Evolutionary conservation across 2,888 invertebrate species (phyloP).

Genomic region (Hirtodrosophila cameraria): DNA sequence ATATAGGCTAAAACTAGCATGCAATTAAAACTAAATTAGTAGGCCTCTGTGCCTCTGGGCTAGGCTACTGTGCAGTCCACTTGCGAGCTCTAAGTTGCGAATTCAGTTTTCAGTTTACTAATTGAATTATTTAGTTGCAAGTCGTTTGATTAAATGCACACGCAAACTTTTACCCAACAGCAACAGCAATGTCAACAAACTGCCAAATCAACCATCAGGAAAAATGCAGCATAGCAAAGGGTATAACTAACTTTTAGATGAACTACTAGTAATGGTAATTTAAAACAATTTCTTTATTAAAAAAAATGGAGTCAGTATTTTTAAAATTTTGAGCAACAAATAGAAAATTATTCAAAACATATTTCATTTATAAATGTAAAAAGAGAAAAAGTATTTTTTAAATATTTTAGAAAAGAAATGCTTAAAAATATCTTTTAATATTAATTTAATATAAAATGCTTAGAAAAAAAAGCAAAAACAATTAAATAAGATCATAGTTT

Average conservation of each 20-base stretch:
- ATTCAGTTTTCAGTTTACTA: slow-evolving; percentile 59
- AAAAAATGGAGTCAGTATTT: no score
- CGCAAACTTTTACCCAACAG: slow-evolving; percentile 33
- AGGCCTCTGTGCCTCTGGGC: slow-evolving; percentile 66
- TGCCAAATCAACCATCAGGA: slow-evolving; percentile 34
- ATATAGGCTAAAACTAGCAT: slow-evolving; percentile 55
- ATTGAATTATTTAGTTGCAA: slow-evolving; percentile 75
- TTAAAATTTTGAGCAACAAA: no score
- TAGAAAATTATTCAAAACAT: no score
- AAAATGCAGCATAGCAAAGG: slow-evolving; percentile 18
- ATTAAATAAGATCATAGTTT: no score
- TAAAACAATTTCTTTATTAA: no score
- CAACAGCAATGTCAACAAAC: slow-evolving; percentile 6
- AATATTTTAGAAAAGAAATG: no score
- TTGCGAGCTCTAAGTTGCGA: slow-evolving; percentile 25
- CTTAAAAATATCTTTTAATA: no score
- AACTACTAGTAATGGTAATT: background rate
- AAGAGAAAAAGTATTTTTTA: no score
- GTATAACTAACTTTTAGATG: background rate
- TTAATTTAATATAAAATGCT: no score
- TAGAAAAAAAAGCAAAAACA: no score
- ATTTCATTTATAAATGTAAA: no score
- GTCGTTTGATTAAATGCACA: slow-evolving; percentile 55
- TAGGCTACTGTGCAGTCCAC: slow-evolving; percentile 42
- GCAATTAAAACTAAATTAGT: slow-evolving; percentile 80